Evolutionary conservation across 1,140 invertebrate genomes (phyloP).

Genomic region (Ephestia elutella): DNA sequence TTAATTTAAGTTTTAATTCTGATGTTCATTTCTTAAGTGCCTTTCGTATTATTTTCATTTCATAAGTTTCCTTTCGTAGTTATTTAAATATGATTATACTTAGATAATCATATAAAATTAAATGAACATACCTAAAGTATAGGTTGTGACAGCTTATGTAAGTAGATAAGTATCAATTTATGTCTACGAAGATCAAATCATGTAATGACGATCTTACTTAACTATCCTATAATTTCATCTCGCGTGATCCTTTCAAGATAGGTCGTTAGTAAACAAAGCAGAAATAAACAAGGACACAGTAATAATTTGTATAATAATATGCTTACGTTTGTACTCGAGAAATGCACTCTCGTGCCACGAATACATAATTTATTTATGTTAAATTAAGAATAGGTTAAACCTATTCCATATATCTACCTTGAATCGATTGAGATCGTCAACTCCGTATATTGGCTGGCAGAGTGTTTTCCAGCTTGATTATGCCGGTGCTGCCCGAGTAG

Average conservation of each 20-base stretch:
- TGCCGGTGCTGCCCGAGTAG: background rate
- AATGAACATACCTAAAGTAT: too few species aligned
- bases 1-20: too few species aligned
- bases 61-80: too few species aligned
- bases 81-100: too few species aligned
- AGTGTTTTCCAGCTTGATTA: background rate
- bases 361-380: constrained; percentile 27
- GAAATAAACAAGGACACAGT: background rate
- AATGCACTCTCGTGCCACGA: constrained; percentile 19
- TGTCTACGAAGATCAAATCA: background rate
- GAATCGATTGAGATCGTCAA: constrained; percentile 21
- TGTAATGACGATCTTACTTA: background rate
- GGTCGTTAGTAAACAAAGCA: constrained; percentile 3
- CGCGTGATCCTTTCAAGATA: background rate
- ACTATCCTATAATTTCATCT: constrained; percentile 1
- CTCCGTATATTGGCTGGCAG: background rate
- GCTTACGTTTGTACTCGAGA: constrained; percentile 7
- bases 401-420: constrained; percentile 23
- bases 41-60: too few species aligned
- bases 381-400: constrained; percentile 20
- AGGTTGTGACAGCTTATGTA: too few species aligned
- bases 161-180: background rate
- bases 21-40: too few species aligned
- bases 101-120: too few species aligned
- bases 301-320: background rate